These are phyloP conservation scores for Andrena praecox DNA, from an alignment of 2,888 invertebrate genomes.

Conservation along the genomic window DNA sequence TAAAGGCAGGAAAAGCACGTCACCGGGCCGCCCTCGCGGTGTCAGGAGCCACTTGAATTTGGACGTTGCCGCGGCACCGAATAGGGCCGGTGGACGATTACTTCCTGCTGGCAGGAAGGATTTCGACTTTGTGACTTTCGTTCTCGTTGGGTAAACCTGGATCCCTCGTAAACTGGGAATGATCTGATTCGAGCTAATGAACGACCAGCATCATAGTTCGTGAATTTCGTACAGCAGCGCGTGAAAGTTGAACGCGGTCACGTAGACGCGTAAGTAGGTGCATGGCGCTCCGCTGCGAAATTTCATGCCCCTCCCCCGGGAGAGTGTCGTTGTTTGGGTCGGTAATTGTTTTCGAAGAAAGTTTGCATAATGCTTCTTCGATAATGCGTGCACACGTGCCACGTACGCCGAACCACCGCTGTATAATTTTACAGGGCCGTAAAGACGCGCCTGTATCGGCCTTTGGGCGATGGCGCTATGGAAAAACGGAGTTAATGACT, in stretches of 20 bases:
- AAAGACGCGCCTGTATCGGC: slow-evolving; percentile 44
- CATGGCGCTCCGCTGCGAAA: slow-evolving; percentile 1
- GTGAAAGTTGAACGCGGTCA: slow-evolving; percentile 42
- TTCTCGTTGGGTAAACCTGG: neutral
- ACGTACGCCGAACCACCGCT: slow-evolving; percentile 51
- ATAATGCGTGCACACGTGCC: slow-evolving; percentile 75
- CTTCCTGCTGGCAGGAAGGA: slow-evolving; percentile 6
- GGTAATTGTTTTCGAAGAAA: slow-evolving; percentile 63
- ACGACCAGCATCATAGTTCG: too few species aligned
- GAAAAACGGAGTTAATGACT: slow-evolving; percentile 65
- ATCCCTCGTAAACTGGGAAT: neutral
- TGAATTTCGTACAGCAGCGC: too few species aligned
- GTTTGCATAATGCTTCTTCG: slow-evolving; percentile 77
- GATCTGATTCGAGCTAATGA: too few species aligned
- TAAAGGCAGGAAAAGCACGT: slow-evolving; percentile 65
- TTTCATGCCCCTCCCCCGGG: neutral
- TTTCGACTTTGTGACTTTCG: neutral
- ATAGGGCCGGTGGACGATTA: neutral
- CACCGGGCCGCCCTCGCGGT: slow-evolving; percentile 26
- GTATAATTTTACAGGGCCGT: slow-evolving; percentile 67
- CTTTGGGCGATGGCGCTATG: neutral
- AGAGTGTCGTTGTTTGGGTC: slow-evolving; percentile 18
- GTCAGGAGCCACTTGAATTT: slow-evolving; percentile 29
- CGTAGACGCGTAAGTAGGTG: slow-evolving; percentile 40
- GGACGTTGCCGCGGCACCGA: slow-evolving; percentile 5